phyloP scores from a whole-genome alignment of 2,888 invertebrate species.

The Malacosoma neustria region DNA sequence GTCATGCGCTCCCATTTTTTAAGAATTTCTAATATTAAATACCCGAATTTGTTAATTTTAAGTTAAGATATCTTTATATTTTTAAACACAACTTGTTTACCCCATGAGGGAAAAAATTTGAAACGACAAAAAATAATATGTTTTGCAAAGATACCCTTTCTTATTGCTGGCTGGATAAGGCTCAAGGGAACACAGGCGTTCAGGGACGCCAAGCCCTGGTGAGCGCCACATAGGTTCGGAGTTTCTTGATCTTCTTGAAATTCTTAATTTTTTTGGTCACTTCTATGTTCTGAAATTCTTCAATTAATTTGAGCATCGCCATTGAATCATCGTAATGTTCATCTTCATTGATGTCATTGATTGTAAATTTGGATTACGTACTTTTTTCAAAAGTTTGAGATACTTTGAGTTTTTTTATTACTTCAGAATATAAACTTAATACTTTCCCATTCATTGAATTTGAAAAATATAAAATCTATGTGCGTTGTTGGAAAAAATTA shows the following conservation, averaged over 20 bases:
- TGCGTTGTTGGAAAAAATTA: too few species aligned
- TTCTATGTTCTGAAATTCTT: too few species aligned
- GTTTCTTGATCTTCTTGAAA: conserved; percentile 56
- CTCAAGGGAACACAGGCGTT: conserved; percentile 72
- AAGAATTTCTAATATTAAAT: too few species aligned
- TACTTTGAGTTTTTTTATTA: too few species aligned
- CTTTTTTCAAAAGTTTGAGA: too few species aligned
- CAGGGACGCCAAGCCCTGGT: conserved; percentile 76
- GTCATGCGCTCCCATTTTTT: too few species aligned
- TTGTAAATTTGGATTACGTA: background rate
- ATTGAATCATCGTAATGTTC: conserved; percentile 26
- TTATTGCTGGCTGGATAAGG: conserved; percentile 72
- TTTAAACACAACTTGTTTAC: conserved; percentile 30
- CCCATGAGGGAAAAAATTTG: conserved; percentile 32
- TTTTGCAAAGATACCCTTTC: conserved; percentile 72
- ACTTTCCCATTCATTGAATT: too few species aligned
- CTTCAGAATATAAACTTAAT: too few species aligned
- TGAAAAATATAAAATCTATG: too few species aligned
- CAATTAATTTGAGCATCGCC: conserved; percentile 26
- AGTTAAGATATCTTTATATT: too few species aligned
- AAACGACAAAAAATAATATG: conserved; percentile 50
- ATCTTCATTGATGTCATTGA: background rate
- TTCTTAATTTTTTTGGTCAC: conserved; percentile 43
- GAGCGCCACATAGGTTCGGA: conserved; percentile 74
- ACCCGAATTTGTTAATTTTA: too few species aligned